Evolutionary conservation across 2,888 invertebrate species (phyloP), one percentile per base, ranked within the genome.

Genomic region (Calephelis perditalis): DNA sequence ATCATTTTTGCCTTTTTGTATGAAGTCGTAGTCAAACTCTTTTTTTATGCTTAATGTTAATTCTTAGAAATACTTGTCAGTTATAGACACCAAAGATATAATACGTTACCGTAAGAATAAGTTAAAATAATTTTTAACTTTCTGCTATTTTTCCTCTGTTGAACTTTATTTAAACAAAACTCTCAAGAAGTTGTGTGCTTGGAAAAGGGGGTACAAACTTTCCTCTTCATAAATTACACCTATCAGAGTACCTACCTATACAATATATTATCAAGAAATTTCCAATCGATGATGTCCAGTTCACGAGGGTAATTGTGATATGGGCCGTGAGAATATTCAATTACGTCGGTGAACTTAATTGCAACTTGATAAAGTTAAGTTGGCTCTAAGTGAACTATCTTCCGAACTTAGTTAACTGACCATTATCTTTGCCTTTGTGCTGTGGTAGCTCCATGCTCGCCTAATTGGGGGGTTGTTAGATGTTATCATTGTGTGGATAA

Each of bases 351-450:
- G 76, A 80, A 86, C 86, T 89, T 88, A 89, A 89, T 88, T 89
- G 86, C 86, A 81, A 85, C 83, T 86, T 87, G 87, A 87, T 85
- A 85, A 87, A 87, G 84, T 87, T 81, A 86, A 81, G 57, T 57
- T 57, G 59, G 85, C 67, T 79, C 82, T 84, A 89, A 90, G 89
- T 89, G 89, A 89, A 88, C 87, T 89, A 89, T 89, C 89, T 90
- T 89, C 77, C 70, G 77, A 88, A 88, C 86, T 88, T 82, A 88
- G 89, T 89, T 89, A 87, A 81, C 88, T 86, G 89, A 85, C 89
- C 88, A 89, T 89, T 89, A 89, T 90, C 88, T 86, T 79, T 83
- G 87, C 88, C 89, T 89, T 90, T 90, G 89, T 89, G 86, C 83
- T 73, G 68, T 71, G 74, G 79, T 77, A 76, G 83, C 81, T 75